Conservation (phyloP, 2,797 vertebrate species). For the Prunella strophiata region DNA sequence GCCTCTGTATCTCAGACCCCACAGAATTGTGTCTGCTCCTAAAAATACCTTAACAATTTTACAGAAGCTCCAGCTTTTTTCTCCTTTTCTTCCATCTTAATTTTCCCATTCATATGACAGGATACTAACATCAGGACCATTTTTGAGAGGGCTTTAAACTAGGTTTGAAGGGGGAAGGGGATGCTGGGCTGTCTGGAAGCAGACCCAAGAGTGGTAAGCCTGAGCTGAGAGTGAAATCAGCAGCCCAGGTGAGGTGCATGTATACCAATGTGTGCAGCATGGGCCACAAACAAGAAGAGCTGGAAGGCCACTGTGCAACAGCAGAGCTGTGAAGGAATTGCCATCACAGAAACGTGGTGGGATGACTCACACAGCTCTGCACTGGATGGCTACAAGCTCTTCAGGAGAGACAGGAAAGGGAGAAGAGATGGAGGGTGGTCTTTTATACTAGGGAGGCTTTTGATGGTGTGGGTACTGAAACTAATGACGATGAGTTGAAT, state of each 20-base stretch:
- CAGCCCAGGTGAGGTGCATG: not conserved
- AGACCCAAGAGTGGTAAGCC: not conserved
- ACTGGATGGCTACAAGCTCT: not conserved
- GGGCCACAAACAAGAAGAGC: not conserved
- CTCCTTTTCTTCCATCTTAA: not conserved
- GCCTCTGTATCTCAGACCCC: not conserved
- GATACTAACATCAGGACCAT: not conserved
- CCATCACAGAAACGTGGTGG: fast-evolving
- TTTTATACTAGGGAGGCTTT: not conserved
- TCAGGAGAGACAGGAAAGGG: not conserved
- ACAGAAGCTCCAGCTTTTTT: not conserved
- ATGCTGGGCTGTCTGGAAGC: not conserved
- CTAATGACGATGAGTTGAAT: not conserved
- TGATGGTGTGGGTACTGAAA: not conserved
- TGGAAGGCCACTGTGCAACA: not conserved
- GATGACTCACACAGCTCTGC: not conserved
- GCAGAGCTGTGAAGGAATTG: not conserved
- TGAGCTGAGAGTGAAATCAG: not conserved
- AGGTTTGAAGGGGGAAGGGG: not conserved
- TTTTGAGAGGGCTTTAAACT: not conserved
- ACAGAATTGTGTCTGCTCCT: not conserved
- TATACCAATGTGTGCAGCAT: fast-evolving
- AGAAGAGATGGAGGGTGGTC: not conserved
- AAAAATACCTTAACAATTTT: not conserved
- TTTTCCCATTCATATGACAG: not conserved